A percentile compares a stretch with the other conserved stretches of the same genome.
These are phyloP conservation scores for Prenolepis imparis DNA, from an alignment of 2,888 invertebrate genomes.

Conservation along the genomic window DNA sequence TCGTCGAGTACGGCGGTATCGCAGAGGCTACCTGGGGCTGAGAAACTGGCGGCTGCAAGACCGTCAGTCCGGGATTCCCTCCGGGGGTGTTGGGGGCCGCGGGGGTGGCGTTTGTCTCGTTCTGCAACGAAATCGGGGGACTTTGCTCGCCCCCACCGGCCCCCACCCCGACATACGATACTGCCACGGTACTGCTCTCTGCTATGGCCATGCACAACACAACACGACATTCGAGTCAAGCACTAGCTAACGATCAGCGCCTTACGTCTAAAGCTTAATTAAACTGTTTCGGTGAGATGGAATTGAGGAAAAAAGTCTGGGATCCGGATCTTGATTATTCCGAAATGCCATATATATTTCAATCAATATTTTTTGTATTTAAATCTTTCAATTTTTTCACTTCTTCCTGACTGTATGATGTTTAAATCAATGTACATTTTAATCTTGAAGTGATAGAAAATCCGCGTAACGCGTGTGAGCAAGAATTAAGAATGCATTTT, in stretches of 20 bases:
- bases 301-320: neutral
- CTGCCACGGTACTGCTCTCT: slow-evolving; percentile 85
- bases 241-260: slow-evolving; percentile 83
- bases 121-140: slow-evolving; percentile 85
- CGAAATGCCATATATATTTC: neutral
- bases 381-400: neutral
- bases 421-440: slow-evolving; percentile 7
- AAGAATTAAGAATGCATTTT: neutral
- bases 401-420: neutral
- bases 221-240: slow-evolving; percentile 85
- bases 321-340: slow-evolving; percentile 3
- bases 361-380: neutral
- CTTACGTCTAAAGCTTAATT: slow-evolving; percentile 81
- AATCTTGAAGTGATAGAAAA: neutral
- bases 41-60: slow-evolving; percentile 89
- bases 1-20: slow-evolving; percentile 88
- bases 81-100: slow-evolving; percentile 84
- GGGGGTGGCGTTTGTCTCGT: slow-evolving; percentile 85
- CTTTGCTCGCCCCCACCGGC: slow-evolving; percentile 85
- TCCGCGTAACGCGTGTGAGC: too few species aligned
- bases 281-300: slow-evolving; percentile 60
- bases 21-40: slow-evolving; percentile 85
- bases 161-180: slow-evolving; percentile 85
- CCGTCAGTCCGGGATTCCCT: slow-evolving; percentile 86
- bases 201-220: slow-evolving; percentile 85